phyloP scores from a whole-genome alignment of 2,888 invertebrate genomes.

The Anticlea derivata region DNA sequence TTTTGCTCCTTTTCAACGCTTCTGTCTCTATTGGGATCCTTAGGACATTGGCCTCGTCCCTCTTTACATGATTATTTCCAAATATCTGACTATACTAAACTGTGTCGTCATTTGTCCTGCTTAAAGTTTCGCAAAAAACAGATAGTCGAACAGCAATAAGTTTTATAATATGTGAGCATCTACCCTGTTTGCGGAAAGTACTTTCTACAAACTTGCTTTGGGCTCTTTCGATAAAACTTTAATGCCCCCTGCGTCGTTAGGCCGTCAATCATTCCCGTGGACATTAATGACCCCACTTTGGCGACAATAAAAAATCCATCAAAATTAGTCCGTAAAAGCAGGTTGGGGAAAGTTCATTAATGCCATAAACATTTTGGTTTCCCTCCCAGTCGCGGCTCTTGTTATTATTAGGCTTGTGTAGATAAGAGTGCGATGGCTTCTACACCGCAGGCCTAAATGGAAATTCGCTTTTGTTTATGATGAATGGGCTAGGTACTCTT shows the following conservation, averaged over 20 bases:
- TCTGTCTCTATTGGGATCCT: constrained; percentile 57
- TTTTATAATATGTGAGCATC: too few species aligned
- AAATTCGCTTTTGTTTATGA: constrained; percentile 48
- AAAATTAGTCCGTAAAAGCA: constrained; percentile 60
- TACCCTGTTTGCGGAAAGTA: neutral
- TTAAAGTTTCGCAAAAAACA: too few species aligned
- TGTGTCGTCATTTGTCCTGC: too few species aligned
- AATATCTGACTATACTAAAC: neutral
- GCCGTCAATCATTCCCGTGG: constrained; percentile 51
- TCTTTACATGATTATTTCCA: constrained; percentile 11
- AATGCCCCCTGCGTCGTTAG: constrained; percentile 34
- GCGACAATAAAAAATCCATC: constrained; percentile 58
- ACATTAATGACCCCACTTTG: constrained; percentile 57
- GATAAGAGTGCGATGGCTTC: constrained; percentile 49
- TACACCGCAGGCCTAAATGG: constrained; percentile 42
- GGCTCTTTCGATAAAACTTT: constrained; percentile 36
- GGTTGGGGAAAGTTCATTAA: constrained; percentile 63
- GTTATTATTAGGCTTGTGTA: constrained; percentile 51
- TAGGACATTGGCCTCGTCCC: constrained; percentile 47
- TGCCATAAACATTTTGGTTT: constrained; percentile 58
- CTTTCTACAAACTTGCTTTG: constrained; percentile 20
- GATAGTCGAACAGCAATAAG: neutral
- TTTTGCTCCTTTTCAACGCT: constrained; percentile 65
- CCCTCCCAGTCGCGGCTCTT: constrained; percentile 50
- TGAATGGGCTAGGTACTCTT: constrained; percentile 46